These are phyloP conservation scores for Thamnophis elegans DNA, from an alignment of 2,797 vertebrate genomes.

Conservation along the genomic window DNA sequence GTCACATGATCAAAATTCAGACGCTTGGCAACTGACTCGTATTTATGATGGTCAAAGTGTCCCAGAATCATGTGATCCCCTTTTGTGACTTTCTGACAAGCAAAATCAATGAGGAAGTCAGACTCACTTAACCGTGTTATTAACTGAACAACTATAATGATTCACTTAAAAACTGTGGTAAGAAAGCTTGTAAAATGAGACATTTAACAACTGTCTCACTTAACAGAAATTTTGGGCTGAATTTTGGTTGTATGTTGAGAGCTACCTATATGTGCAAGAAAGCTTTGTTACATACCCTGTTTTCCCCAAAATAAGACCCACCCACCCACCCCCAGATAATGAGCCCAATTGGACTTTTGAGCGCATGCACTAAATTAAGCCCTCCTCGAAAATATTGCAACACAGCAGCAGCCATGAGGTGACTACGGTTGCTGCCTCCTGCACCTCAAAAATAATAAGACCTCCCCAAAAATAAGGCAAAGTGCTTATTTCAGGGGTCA, in stretches of 20 bases:
- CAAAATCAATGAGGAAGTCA: not conserved
- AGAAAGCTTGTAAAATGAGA: not conserved
- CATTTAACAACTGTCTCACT: not conserved
- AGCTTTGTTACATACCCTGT: not conserved
- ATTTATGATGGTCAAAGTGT: not conserved
- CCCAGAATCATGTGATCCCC: not conserved
- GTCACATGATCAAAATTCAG: not conserved
- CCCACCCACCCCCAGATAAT: too few relatives aligned
- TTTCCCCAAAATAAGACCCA: too few relatives aligned
- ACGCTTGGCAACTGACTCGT: not conserved
- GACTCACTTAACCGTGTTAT: not conserved
- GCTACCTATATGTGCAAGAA: not conserved
- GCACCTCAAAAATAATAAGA: too few relatives aligned
- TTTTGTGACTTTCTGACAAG: not conserved
- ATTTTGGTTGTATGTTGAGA: not conserved
- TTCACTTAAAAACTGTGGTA: not conserved
- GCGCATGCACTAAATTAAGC: too few relatives aligned
- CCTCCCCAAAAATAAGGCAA: too few relatives aligned
- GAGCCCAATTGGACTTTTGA: too few relatives aligned
- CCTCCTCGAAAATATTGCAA: too few relatives aligned
- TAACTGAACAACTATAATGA: not conserved
- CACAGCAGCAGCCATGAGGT: too few relatives aligned
- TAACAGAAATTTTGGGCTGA: not conserved
- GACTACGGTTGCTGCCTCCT: too few relatives aligned
- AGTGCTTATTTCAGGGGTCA: too few relatives aligned